Evolutionary conservation across 2,797 vertebrate genomes (phyloP).

Genomic region (Nyctibius grandis): DNA sequence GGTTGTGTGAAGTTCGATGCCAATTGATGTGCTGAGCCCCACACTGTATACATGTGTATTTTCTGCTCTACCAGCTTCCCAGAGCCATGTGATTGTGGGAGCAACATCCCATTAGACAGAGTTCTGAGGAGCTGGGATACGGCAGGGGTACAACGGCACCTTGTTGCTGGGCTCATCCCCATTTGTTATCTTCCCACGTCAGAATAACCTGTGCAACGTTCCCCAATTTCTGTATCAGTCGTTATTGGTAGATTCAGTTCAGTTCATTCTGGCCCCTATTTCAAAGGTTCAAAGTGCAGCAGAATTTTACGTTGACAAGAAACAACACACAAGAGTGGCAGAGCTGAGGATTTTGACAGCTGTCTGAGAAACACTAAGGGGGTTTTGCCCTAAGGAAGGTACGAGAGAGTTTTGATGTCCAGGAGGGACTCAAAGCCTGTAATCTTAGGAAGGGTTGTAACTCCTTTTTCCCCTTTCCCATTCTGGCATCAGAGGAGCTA

Average conservation of each 20-base stretch:
- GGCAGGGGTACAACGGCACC: not conserved
- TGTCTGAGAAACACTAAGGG: not conserved
- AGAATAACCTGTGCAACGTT: not conserved
- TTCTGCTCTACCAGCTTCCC: not conserved
- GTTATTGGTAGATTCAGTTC: not conserved
- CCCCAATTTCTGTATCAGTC: not conserved
- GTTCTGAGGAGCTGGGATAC: not conserved
- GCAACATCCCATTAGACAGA: not conserved
- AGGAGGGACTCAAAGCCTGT: not conserved
- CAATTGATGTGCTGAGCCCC: not conserved
- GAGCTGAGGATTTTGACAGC: not conserved
- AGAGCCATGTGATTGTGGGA: not conserved
- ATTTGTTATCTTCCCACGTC: not conserved
- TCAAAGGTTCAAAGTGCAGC: not conserved
- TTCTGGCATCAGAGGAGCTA: not conserved
- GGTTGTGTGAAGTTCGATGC: not conserved
- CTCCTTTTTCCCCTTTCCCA: not conserved
- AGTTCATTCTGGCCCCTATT: not conserved
- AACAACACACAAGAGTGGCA: not conserved
- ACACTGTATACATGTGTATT: accelerated
- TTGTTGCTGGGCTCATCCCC: not conserved
- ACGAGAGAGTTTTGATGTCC: not conserved
- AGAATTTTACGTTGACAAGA: not conserved
- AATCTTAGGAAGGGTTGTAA: not conserved
- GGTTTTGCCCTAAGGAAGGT: not conserved